Conservation (phyloP, 2,113 vertebrate species). For the Stomatorhinus ivindoensis region DNA sequence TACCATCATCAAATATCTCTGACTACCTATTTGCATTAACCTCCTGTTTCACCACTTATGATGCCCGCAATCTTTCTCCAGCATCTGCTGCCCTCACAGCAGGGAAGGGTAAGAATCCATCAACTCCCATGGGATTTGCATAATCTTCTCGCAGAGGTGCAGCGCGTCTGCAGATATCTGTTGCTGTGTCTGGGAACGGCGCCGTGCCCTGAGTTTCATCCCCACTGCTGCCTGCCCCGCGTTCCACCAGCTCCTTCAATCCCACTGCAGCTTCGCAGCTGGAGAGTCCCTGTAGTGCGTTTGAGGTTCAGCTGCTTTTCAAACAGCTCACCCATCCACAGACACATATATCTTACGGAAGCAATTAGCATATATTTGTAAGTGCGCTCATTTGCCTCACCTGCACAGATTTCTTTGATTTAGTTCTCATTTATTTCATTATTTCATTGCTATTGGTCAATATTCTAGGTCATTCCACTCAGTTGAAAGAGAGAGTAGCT, state of each 20-base stretch:
- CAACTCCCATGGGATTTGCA: constrained; percentile 66
- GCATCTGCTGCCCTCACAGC: constrained; percentile 67
- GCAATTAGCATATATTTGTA: neutral
- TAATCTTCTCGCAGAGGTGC: constrained; percentile 64
- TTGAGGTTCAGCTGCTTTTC: neutral
- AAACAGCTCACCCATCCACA: neutral
- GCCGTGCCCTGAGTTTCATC: constrained; percentile 31
- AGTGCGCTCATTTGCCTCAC: neutral
- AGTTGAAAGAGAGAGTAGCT: neutral
- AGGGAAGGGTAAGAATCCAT: constrained; percentile 63
- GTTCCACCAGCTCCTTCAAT: neutral
- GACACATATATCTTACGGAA: neutral
- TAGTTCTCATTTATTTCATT: neutral
- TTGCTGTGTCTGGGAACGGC: constrained; percentile 58
- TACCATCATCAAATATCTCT: neutral
- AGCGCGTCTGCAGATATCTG: constrained; percentile 51
- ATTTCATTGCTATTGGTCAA: neutral
- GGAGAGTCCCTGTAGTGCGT: neutral
- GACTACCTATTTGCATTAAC: neutral
- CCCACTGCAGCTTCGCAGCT: neutral
- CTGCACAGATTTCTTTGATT: neutral
- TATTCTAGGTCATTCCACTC: neutral
- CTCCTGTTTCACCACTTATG: neutral
- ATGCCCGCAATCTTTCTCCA: constrained; percentile 62
- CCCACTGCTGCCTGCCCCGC: neutral